phyloP scores from a whole-genome alignment of 2,113 vertebrate species.

The Genyomyrus donnyi region DNA sequence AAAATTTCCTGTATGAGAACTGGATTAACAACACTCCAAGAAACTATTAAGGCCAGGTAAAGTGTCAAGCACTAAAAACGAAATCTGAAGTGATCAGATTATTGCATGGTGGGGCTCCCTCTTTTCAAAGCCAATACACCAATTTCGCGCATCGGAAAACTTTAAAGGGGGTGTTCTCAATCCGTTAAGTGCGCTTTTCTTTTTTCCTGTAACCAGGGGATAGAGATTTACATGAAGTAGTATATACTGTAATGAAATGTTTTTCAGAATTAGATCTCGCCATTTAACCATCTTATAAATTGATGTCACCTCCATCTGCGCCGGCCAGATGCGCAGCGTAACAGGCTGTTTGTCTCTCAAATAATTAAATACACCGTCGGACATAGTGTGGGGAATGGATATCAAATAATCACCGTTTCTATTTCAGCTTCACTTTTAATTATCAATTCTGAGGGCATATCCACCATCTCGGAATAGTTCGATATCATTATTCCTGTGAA shows the following conservation, averaged over 20 bases:
- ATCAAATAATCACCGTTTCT: neutral
- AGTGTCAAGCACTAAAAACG: neutral
- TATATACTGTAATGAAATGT: slow-evolving; percentile 8
- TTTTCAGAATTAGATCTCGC: neutral
- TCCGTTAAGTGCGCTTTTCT: neutral
- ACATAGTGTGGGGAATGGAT: neutral
- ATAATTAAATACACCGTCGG: neutral
- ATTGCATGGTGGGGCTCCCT: neutral
- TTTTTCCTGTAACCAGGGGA: neutral
- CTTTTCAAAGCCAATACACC: neutral
- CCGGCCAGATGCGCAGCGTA: neutral
- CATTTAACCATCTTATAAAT: neutral
- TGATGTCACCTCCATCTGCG: neutral
- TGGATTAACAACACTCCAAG: neutral
- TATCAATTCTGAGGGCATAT: neutral
- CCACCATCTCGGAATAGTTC: neutral
- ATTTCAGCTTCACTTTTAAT: neutral
- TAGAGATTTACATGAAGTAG: neutral
- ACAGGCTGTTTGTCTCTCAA: slow-evolving; percentile 1
- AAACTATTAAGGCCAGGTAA: neutral
- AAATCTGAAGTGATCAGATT: neutral
- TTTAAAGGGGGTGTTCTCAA: neutral
- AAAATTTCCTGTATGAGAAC: neutral
- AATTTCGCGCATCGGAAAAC: neutral
- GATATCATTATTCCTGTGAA: neutral